phyloP scores from a whole-genome alignment of 2,797 vertebrate species.

The Hybognathus amarus region DNA sequence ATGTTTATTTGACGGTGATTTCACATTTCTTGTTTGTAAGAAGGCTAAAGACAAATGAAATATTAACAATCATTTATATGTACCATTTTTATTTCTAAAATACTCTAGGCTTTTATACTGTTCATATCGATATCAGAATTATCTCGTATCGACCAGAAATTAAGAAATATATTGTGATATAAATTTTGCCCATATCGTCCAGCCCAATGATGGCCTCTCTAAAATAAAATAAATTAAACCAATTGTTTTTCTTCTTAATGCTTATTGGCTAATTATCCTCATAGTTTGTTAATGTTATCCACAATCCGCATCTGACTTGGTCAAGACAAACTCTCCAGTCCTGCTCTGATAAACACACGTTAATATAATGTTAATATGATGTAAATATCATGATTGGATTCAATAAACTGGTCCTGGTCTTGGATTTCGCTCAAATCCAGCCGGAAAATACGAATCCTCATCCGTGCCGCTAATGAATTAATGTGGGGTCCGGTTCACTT shows the following conservation, averaged over 20 bases:
- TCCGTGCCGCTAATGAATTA: not conserved
- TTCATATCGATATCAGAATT: too few relatives aligned
- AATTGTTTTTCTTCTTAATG: constrained; percentile 14
- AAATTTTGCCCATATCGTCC: too few relatives aligned
- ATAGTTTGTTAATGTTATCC: not conserved
- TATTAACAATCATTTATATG: too few relatives aligned
- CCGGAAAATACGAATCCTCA: not conserved
- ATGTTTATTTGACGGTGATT: too few relatives aligned
- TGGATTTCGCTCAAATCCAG: not conserved
- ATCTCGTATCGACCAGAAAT: too few relatives aligned
- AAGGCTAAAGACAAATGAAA: too few relatives aligned
- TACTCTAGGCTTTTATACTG: too few relatives aligned
- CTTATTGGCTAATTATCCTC: constrained; percentile 11
- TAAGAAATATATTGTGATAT: too few relatives aligned
- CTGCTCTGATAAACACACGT: not conserved
- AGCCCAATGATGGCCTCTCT: constrained; percentile 7
- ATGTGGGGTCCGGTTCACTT: constrained; percentile 10
- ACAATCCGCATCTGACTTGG: constrained; percentile 20
- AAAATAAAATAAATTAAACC: not conserved
- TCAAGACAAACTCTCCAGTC: constrained; percentile 13
- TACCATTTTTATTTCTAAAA: too few relatives aligned
- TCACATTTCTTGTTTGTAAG: too few relatives aligned
- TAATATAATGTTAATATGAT: not conserved
- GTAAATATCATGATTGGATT: not conserved
- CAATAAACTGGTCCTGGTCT: not conserved